These are phyloP conservation scores for Pogonognathellus flavescens DNA, from an alignment of 1,140 invertebrate species.

Conservation along the genomic window DNA sequence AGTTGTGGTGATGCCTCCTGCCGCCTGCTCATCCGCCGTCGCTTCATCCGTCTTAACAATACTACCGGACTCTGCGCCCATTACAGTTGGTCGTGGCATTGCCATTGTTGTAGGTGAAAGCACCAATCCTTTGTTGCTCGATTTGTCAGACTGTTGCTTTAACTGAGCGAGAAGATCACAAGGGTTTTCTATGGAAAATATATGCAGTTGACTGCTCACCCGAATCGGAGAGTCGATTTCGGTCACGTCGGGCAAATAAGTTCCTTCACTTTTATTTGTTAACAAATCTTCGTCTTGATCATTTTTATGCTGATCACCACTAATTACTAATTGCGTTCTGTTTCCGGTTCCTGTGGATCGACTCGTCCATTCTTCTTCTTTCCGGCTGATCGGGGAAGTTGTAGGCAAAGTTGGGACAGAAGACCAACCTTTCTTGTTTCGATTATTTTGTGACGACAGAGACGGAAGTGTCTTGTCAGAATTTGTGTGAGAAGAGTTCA, in stretches of 20 bases:
- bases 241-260: constrained; percentile 48
- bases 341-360: background rate
- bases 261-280: constrained; percentile 19
- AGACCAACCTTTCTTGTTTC: background rate
- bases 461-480: background rate
- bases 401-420: constrained; percentile 16
- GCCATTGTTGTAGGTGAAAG: background rate
- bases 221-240: constrained; percentile 31
- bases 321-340: background rate
- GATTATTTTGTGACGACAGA: background rate
- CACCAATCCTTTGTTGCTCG: background rate
- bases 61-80: too few species aligned
- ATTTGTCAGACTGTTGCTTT: background rate
- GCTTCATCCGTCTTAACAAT: too few species aligned
- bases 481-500: background rate
- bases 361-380: background rate
- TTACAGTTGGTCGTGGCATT: background rate
- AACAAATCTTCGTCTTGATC: background rate
- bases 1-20: too few species aligned
- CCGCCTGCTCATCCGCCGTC: too few species aligned
- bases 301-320: background rate
- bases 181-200: constrained; percentile 29
- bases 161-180: constrained; percentile 58
- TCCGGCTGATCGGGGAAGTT: background rate
- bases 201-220: background rate